Percentiles rank a stretch among this genome's conserved stretches.
These are phyloP conservation scores for Stomorhina lunata DNA, from an alignment of 2,888 invertebrate species.

Conservation along the genomic window DNA sequence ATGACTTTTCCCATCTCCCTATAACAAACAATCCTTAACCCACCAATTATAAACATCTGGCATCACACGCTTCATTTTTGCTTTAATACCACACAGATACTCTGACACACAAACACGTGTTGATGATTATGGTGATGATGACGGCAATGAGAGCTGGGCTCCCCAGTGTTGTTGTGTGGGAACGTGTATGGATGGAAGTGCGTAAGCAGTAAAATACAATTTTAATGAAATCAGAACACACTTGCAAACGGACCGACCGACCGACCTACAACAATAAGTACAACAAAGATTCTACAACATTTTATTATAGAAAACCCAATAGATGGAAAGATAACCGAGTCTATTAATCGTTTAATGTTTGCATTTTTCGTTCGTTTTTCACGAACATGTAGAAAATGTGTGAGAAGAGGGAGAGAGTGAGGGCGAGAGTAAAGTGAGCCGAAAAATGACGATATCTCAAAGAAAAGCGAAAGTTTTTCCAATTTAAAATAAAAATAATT, in stretches of 20 bases:
- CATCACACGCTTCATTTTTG: neutral
- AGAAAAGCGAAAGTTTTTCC: constrained; percentile 60
- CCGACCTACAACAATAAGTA: no score
- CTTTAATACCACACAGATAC: neutral
- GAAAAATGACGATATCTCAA: neutral
- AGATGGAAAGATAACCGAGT: no score
- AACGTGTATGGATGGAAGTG: neutral
- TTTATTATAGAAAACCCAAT: no score
- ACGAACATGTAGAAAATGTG: neutral
- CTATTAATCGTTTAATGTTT: no score
- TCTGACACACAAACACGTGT: constrained; percentile 9
- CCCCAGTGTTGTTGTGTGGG: neutral
- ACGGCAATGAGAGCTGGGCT: no score
- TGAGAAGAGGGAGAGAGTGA: neutral
- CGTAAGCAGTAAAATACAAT: constrained; percentile 3
- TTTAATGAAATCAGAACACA: constrained; percentile 18
- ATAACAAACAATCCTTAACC: no score
- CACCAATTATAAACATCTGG: neutral
- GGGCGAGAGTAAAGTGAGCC: neutral
- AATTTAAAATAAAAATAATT: neutral
- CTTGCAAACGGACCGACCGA: no score
- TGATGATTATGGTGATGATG: neutral
- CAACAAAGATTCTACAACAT: no score
- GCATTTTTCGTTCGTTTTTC: no score
- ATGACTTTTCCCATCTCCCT: no score